Conservation (phyloP, 2,113 vertebrate species). For the Zapornia atra region DNA sequence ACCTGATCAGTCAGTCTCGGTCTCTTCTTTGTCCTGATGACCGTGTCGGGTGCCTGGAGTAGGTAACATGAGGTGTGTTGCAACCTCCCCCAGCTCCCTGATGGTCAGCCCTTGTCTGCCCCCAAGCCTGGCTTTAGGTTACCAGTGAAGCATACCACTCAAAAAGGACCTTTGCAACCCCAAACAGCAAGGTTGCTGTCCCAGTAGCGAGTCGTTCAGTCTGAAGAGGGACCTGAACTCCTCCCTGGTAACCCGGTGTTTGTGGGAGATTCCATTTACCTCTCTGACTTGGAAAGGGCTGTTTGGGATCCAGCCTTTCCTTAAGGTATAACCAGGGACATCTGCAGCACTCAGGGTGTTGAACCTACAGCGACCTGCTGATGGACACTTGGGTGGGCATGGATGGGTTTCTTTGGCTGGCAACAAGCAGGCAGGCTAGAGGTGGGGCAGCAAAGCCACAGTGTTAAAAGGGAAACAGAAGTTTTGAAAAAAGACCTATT, state of each 20-base stretch:
- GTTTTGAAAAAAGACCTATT: not conserved
- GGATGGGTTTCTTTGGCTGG: not conserved
- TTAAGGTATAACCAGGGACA: not conserved
- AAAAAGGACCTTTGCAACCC: not conserved
- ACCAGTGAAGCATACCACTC: not conserved
- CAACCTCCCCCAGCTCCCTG: not conserved
- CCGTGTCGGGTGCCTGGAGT: not conserved
- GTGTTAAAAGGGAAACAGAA: not conserved
- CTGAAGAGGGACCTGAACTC: not conserved
- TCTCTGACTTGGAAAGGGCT: not conserved
- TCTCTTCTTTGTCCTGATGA: not conserved
- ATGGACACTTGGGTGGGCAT: not conserved
- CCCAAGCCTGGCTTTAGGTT: not conserved
- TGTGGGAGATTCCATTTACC: not conserved
- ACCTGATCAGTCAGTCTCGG: not conserved
- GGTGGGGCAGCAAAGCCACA: not conserved
- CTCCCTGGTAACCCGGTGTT: not conserved
- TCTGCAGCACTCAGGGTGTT: not conserved
- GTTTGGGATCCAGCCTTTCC: not conserved
- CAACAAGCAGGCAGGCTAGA: not conserved
- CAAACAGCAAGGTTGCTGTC: not conserved
- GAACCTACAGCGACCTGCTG: rapidly evolving
- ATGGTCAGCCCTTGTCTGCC: not conserved
- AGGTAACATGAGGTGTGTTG: not conserved
- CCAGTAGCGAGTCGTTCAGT: not conserved